Evolutionary conservation across 2,888 invertebrate species (phyloP).

Genomic region (Melikaiella ostensackeni): DNA sequence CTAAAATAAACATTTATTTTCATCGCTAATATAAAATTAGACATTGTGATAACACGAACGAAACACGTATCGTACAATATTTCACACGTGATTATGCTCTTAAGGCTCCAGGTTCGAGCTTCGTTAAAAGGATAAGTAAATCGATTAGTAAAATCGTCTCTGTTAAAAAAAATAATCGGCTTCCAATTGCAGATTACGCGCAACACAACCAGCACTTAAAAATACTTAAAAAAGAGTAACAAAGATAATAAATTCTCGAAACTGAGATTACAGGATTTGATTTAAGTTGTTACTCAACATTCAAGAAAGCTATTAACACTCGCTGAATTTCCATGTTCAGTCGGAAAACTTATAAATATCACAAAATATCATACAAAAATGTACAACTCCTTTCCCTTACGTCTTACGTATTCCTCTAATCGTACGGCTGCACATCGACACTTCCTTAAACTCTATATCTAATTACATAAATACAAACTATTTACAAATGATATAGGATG

Average conservation of each 20-base stretch:
- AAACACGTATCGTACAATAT: conserved; percentile 74
- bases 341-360: conserved; percentile 67
- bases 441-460: conserved; percentile 61
- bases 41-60: conserved; percentile 70
- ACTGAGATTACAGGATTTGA: conserved; percentile 32
- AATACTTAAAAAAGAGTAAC: conserved; percentile 23
- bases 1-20: conserved; percentile 70
- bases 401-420: conserved; percentile 43
- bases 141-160: conserved; percentile 36
- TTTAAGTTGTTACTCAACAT: conserved; percentile 28
- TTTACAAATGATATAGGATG: conserved; percentile 65
- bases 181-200: conserved; percentile 38
- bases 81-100: conserved; percentile 64
- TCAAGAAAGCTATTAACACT: conserved; percentile 35
- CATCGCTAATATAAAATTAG: conserved; percentile 73
- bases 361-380: conserved; percentile 74
- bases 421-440: conserved; percentile 41
- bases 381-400: conserved; percentile 61
- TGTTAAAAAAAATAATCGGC: conserved; percentile 18
- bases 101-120: conserved; percentile 30
- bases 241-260: conserved; percentile 30
- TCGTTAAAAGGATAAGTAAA: conserved; percentile 37
- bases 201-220: conserved; percentile 32
- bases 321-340: conserved; percentile 32
- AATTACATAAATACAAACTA: conserved; percentile 76